Percentiles rank a stretch among this genome's conserved stretches.
phyloP scores from a whole-genome alignment of 2,113 vertebrate species.

The Plectropomus leopardus region DNA sequence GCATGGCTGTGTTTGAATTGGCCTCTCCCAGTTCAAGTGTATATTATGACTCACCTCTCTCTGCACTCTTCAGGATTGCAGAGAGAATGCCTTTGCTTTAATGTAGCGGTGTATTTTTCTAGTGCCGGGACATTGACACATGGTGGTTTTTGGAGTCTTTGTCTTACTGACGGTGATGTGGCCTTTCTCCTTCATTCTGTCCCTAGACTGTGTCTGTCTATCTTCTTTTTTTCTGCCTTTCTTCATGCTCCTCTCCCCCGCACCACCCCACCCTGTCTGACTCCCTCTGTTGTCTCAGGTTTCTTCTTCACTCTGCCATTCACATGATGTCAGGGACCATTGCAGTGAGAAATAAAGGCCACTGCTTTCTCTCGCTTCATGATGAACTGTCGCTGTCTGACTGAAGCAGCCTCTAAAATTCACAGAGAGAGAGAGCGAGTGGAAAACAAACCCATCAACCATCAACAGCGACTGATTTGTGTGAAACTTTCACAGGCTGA shows the following conservation, averaged over 20 bases:
- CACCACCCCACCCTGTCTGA: slow-evolving; percentile 15
- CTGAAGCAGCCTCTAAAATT: slow-evolving; percentile 57
- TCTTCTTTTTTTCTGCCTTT: slow-evolving; percentile 39
- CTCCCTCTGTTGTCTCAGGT: slow-evolving; percentile 57
- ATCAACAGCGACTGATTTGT: slow-evolving; percentile 52
- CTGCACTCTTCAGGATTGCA: slow-evolving; percentile 26
- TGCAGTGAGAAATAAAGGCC: slow-evolving; percentile 72
- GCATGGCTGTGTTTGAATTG: slow-evolving; percentile 54
- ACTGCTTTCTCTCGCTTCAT: slow-evolving; percentile 59
- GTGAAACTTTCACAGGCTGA: slow-evolving; percentile 17
- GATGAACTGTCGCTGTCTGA: slow-evolving; percentile 66
- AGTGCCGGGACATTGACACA: slow-evolving; percentile 31
- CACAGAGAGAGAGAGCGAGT: neutral
- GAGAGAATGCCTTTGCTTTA: slow-evolving; percentile 42
- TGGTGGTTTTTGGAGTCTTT: slow-evolving; percentile 45
- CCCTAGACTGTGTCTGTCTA: slow-evolving; percentile 43
- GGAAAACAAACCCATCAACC: slow-evolving; percentile 60
- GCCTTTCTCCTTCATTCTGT: slow-evolving; percentile 54
- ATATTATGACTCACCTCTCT: slow-evolving; percentile 66
- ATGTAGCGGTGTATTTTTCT: slow-evolving; percentile 46
- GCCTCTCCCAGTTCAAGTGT: slow-evolving; percentile 60
- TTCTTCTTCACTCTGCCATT: slow-evolving; percentile 64
- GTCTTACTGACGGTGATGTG: slow-evolving; percentile 53
- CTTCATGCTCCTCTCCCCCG: slow-evolving; percentile 19
- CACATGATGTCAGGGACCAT: slow-evolving; percentile 63